These are phyloP conservation scores for Acrobasis repandana DNA, from an alignment of 2,888 invertebrate species.

Conservation along the genomic window DNA sequence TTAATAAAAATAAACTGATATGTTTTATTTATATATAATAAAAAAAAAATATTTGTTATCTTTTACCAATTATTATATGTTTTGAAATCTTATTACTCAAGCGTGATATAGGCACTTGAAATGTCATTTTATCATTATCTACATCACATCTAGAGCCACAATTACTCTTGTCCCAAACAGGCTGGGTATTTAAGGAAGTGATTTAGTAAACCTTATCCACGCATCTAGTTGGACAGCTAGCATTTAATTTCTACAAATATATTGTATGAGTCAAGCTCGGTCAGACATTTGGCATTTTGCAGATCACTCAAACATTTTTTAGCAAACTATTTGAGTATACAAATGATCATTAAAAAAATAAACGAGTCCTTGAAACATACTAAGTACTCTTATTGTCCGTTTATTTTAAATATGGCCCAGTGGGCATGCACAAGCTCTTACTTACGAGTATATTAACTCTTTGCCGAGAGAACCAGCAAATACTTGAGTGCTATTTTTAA, in stretches of 20 bases:
- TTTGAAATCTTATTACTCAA: no score
- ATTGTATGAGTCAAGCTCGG: conserved; percentile 12
- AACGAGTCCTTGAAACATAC: background rate
- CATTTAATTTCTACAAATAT: conserved; percentile 19
- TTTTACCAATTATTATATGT: no score
- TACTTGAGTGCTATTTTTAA: no score
- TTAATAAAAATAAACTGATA: no score
- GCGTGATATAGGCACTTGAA: background rate
- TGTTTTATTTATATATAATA: no score
- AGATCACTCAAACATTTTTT: conserved; percentile 1
- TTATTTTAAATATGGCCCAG: no score
- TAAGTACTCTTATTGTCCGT: background rate
- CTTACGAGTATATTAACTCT: no score
- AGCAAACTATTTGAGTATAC: background rate
- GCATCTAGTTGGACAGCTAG: conserved; percentile 20
- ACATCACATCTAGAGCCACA: conserved; percentile 10
- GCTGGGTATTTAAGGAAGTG: conserved; percentile 22
- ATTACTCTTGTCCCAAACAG: conserved; percentile 19
- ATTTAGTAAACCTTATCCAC: conserved; percentile 22
- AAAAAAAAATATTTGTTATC: no score
- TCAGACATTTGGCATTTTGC: conserved; percentile 4
- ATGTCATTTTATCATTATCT: conserved; percentile 17
- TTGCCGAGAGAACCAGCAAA: no score
- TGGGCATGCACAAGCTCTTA: no score
- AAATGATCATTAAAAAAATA: background rate